Evolutionary conservation across 2,113 vertebrate genomes (phyloP).

Genomic region (Ptilonorhynchus violaceus): DNA sequence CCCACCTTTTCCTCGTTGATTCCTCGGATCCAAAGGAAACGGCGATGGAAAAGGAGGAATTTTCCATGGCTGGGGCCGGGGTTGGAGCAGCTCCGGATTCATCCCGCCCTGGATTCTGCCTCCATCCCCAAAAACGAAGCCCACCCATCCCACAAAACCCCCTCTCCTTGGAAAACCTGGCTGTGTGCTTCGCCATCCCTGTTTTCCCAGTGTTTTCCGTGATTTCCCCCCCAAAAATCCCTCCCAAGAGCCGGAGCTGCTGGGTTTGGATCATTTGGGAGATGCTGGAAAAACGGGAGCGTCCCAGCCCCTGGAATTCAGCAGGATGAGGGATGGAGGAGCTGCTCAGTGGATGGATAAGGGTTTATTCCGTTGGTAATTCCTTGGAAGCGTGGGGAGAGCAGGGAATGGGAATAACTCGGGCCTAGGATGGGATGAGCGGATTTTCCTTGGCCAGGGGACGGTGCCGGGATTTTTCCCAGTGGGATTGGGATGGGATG

Average conservation of each 20-base stretch:
- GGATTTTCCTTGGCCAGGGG: too few species aligned
- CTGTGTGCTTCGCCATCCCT: not conserved
- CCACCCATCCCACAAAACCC: accelerated
- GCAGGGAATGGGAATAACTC: not conserved
- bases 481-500: not conserved
- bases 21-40: not conserved
- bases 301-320: not conserved
- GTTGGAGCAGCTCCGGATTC: not conserved
- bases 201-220: accelerated
- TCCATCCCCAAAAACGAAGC: not conserved
- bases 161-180: not conserved
- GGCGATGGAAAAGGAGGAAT: not conserved
- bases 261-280: not conserved
- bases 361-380: not conserved
- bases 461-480: not conserved
- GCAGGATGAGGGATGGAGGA: not conserved
- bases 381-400: not conserved
- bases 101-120: not conserved
- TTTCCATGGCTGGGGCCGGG: not conserved
- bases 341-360: not conserved
- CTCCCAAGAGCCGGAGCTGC: not conserved
- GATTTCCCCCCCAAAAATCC: too few species aligned
- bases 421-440: not conserved
- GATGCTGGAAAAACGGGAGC: not conserved
- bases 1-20: accelerated